These are phyloP conservation scores for Hydrozoanthus gracilis DNA, from an alignment of 92 coral and sea anemone genomes.

Conservation along the genomic window DNA sequence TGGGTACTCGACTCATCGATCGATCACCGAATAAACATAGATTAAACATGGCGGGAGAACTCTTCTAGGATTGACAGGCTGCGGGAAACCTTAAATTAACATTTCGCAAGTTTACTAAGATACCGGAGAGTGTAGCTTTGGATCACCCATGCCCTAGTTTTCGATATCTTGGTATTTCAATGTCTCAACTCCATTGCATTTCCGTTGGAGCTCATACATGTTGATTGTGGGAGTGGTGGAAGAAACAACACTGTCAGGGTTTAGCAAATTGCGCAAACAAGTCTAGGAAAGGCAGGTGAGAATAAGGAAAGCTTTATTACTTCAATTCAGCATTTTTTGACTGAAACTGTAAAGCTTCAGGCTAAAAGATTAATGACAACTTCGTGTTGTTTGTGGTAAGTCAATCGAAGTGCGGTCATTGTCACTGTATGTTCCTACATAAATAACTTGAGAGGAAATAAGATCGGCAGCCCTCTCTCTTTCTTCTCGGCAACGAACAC, in stretches of 20 bases:
- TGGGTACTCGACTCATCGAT: no score
- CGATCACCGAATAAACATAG: neutral
- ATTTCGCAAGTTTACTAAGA: neutral
- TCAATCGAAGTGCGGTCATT: neutral
- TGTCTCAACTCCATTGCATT: neutral
- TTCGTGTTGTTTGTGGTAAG: slow-evolving; percentile 12
- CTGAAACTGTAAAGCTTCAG: neutral
- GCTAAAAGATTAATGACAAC: neutral
- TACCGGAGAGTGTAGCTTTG: neutral
- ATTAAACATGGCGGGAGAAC: slow-evolving; percentile 26
- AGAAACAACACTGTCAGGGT: neutral
- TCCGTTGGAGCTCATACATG: neutral
- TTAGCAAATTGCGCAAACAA: slow-evolving; percentile 29
- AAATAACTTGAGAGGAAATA: slow-evolving; percentile 8
- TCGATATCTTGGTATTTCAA: neutral
- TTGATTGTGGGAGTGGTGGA: slow-evolving; percentile 48
- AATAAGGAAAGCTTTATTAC: neutral
- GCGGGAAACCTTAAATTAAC: neutral
- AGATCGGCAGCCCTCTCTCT: neutral
- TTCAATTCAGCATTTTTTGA: slow-evolving; percentile 24
- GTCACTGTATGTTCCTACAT: neutral
- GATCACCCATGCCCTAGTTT: neutral
- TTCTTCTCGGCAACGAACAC: neutral
- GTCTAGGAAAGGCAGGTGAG: slow-evolving; percentile 34
- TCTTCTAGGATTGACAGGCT: neutral